These are phyloP conservation scores for Apostichopus parvimensis DNA, from an alignment of 35 echinoderm and acorn worm species.

Conservation along the genomic window DNA sequence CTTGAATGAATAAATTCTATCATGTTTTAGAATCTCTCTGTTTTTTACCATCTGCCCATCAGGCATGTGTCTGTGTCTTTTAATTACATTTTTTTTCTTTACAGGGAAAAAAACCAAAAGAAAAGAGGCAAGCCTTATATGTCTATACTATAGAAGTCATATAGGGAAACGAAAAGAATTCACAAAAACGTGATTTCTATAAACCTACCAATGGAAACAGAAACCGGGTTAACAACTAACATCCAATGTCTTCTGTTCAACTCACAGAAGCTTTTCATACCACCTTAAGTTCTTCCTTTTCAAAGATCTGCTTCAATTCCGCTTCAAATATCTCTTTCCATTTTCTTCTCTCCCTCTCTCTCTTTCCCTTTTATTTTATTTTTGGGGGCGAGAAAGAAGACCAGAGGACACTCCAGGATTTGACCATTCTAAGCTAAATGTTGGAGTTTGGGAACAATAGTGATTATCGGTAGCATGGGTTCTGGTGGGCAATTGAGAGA, in stretches of 20 bases:
- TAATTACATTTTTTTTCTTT: background rate
- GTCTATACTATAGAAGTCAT: slow-evolving; percentile 19
- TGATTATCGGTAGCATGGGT: slow-evolving; percentile 36
- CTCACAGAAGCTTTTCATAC: too few species aligned
- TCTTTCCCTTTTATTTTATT: too few species aligned
- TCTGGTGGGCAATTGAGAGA: slow-evolving; percentile 38
- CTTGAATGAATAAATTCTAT: background rate
- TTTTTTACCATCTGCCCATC: background rate
- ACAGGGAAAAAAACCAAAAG: background rate
- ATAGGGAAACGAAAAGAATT: too few species aligned
- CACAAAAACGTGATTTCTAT: too few species aligned
- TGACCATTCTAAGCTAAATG: slow-evolving; percentile 38
- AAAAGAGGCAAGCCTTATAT: slow-evolving; percentile 8
- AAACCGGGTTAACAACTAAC: slow-evolving; percentile 19
- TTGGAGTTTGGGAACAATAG: slow-evolving; percentile 20
- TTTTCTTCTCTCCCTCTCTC: background rate
- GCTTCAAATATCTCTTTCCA: slow-evolving; percentile 19
- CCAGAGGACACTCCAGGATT: background rate
- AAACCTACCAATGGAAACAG: slow-evolving; percentile 20
- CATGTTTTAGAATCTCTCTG: background rate
- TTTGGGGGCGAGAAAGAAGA: background rate
- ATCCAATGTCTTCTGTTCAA: too few species aligned
- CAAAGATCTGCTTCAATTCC: background rate
- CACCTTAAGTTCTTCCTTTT: background rate
- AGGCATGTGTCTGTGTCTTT: background rate